phyloP scores from a whole-genome alignment of 2,888 invertebrate genomes.

The Caenorhabditis sp. region DNA sequence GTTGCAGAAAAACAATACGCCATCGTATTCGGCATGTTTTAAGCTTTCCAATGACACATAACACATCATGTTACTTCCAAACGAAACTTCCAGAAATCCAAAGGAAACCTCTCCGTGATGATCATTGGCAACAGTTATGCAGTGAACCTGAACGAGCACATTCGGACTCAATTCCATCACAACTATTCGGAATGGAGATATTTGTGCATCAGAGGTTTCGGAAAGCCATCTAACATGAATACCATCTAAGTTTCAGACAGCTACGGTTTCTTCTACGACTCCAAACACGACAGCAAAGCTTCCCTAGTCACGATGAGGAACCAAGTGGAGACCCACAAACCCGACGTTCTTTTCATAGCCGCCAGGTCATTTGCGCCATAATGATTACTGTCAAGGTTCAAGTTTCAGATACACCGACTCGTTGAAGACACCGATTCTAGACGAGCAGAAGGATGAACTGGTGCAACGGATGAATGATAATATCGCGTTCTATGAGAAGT shows the following conservation, averaged over 20 bases:
- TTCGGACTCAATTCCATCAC: slow-evolving; percentile 15
- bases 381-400: background rate
- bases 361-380: background rate
- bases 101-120: slow-evolving; percentile 34
- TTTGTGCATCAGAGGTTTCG: slow-evolving; percentile 1
- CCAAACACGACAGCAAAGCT: background rate
- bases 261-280: slow-evolving; percentile 24
- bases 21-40: too few species aligned
- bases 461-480: slow-evolving; percentile 25
- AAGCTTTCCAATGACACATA: too few species aligned
- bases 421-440: background rate
- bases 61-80: too few species aligned
- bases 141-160: slow-evolving; percentile 5
- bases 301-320: slow-evolving; percentile 12
- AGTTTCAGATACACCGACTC: slow-evolving; percentile 5
- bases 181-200: slow-evolving; percentile 37
- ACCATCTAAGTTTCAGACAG: slow-evolving; percentile 3
- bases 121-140: slow-evolving; percentile 43
- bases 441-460: slow-evolving; percentile 11
- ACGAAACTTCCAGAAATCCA: slow-evolving; percentile 9
- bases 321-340: slow-evolving; percentile 7
- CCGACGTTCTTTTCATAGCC: slow-evolving; percentile 25
- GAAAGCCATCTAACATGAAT: background rate
- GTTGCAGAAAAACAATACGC: too few species aligned
- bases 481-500: slow-evolving; percentile 26